Evolutionary conservation across 2,113 vertebrate genomes (phyloP), one percentile per base, ranked within the genome.

Genomic region (Varanus salvator): DNA sequence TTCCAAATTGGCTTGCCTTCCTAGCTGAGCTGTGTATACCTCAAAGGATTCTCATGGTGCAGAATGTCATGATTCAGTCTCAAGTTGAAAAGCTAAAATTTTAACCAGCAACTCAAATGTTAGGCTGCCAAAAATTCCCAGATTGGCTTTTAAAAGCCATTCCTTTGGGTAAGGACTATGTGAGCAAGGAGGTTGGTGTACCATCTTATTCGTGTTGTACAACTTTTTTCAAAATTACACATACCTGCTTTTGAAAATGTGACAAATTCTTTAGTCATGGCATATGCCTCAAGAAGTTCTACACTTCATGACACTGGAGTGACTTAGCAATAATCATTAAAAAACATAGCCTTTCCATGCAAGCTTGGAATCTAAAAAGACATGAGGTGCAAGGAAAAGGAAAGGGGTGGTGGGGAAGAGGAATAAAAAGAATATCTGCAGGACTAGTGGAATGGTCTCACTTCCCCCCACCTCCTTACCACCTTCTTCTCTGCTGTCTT

Each of bases 11-110:
- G 8, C 84, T 95, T 91, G 54, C 25, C 38, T 77, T 66, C 54
- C 0, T 0, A 50, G 82, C 91, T n/a, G 0, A 1, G 84, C 66
- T 90, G n/a, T 57, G 78, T 85, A 76, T 83, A 90, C 90, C 89
- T 93, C 91, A 90, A 92, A 93, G 74, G 78, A 75, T 92, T 91
- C 88, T 29, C 64, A 7, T 25, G 34, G 71, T 72, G 54, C 54
- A 77, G 44, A 68, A 69, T 50, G n/a, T 64, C 27, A 19, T 89
- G 86, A 81, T 31, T 92, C 83, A 77, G 89, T 68, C 77, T 93
- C 88, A 93, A 89, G 77, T 44, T 91, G 87, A 88, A 92, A 93
- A 95, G 31, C 84, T 3, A 7, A 57, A 77, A 83, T 84, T 57
- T 92, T 80, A 82, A 9, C 87, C 75, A 82, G 89, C 90, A 85